Percentiles rank a stretch among this genome's conserved stretches.
These are phyloP conservation scores for Dreissena polymorpha DNA, from an alignment of 1,140 invertebrate genomes.

Conservation along the genomic window DNA sequence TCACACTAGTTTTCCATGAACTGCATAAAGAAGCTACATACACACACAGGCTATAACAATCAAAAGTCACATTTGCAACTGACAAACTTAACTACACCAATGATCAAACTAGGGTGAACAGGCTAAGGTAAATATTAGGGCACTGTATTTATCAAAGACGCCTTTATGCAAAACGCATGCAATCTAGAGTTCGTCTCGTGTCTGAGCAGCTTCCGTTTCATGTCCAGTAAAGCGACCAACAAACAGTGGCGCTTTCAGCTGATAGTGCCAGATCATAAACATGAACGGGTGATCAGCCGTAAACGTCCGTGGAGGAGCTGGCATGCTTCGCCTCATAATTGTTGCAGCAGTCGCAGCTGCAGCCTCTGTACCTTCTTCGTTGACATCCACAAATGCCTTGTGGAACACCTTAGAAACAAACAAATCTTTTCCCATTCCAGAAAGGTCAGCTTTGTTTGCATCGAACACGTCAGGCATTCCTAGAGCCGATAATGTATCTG, in stretches of 20 bases:
- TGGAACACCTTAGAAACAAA: slow-evolving; percentile 77
- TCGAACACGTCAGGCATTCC: slow-evolving; percentile 80
- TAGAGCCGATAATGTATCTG: slow-evolving; percentile 74
- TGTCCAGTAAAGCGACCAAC: slow-evolving; percentile 80
- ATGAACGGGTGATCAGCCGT: slow-evolving; percentile 87
- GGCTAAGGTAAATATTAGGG: too few species aligned
- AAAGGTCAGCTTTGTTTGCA: slow-evolving; percentile 32
- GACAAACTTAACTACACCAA: too few species aligned
- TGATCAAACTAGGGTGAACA: too few species aligned
- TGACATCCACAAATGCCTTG: slow-evolving; percentile 82
- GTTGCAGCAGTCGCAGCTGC: slow-evolving; percentile 62
- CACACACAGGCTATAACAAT: too few species aligned
- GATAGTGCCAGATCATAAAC: slow-evolving; percentile 85
- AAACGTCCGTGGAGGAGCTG: slow-evolving; percentile 79
- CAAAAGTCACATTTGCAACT: too few species aligned
- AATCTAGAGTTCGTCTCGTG: too few species aligned
- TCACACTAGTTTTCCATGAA: too few species aligned
- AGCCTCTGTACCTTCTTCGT: slow-evolving; percentile 70
- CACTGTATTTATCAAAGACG: too few species aligned
- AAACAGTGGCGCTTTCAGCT: slow-evolving; percentile 84
- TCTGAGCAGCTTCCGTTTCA: too few species aligned
- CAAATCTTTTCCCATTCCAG: slow-evolving; percentile 72
- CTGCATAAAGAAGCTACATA: too few species aligned
- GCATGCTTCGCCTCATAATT: neutral
- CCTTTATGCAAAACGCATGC: too few species aligned